Percentiles rank a stretch among this genome's conserved stretches.
These are phyloP conservation scores for Leptonema lineaticorne DNA, from an alignment of 1,140 invertebrate species.

Conservation along the genomic window DNA sequence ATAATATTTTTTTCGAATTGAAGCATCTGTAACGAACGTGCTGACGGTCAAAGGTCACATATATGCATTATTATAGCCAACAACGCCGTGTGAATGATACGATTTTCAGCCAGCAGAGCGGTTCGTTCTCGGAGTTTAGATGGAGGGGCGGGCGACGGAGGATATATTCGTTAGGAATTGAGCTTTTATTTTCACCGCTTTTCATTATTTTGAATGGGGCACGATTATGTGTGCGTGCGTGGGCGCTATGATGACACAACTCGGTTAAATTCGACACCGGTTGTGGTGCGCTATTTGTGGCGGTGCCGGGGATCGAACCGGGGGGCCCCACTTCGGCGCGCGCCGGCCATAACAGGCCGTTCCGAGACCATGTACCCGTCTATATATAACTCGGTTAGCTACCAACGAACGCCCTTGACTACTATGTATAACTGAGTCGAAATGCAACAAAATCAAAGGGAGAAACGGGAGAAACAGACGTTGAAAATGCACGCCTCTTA, in stretches of 20 bases:
- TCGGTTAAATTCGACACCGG: conserved; percentile 23
- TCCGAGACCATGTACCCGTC: neutral
- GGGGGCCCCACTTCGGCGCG: neutral
- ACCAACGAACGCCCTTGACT: conserved; percentile 9
- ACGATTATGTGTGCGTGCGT: neutral
- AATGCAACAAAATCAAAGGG: neutral
- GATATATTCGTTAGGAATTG: too few relatives aligned
- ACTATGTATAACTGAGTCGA: neutral
- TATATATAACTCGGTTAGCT: conserved; percentile 11
- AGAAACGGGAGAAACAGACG: neutral
- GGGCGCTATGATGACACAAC: conserved; percentile 27
- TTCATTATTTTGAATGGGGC: neutral
- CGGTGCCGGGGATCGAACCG: conserved; percentile 16
- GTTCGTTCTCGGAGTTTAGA: too few relatives aligned
- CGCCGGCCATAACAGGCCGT: conserved; percentile 22
- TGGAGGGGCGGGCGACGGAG: too few relatives aligned
- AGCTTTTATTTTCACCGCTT: too few relatives aligned
- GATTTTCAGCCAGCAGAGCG: too few relatives aligned
- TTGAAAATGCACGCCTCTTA: neutral
- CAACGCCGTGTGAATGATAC: too few relatives aligned
- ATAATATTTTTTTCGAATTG: too few relatives aligned
- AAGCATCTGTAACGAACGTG: too few relatives aligned
- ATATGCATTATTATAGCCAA: too few relatives aligned
- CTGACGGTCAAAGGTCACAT: too few relatives aligned
- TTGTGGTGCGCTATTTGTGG: conserved; percentile 17